Conservation (phyloP, 2,113 vertebrate species). For the Chunga burmeisteri region DNA sequence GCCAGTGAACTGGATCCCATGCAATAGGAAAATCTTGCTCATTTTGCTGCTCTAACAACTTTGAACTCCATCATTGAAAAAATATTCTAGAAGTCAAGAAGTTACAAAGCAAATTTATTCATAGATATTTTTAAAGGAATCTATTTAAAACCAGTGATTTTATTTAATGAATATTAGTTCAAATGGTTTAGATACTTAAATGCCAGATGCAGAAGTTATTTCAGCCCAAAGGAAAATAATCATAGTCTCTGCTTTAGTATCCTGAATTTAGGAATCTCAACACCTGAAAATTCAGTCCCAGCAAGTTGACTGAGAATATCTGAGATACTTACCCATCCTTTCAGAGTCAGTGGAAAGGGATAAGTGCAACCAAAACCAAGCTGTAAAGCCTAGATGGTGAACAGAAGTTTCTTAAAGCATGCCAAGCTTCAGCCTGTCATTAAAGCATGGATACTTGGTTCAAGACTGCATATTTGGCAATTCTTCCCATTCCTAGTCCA, state of each 20-base stretch:
- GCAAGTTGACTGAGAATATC: background rate
- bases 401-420: background rate
- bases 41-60: background rate
- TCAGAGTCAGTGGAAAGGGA: background rate
- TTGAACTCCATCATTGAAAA: background rate
- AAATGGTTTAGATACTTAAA: background rate
- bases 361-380: background rate
- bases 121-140: background rate
- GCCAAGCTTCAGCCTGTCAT: background rate
- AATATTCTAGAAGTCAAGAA: background rate
- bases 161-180: background rate
- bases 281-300: background rate
- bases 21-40: background rate
- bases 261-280: background rate
- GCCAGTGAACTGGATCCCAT: background rate
- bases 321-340: background rate
- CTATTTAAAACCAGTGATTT: background rate
- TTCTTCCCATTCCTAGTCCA: background rate
- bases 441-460: background rate
- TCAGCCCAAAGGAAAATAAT: background rate
- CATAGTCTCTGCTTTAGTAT: background rate
- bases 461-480: background rate
- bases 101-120: background rate
- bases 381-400: background rate
- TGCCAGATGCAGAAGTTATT: background rate